These are phyloP conservation scores for Microcebus lehilahytsara DNA, from an alignment of 2,113 vertebrate genomes.

Conservation along the genomic window DNA sequence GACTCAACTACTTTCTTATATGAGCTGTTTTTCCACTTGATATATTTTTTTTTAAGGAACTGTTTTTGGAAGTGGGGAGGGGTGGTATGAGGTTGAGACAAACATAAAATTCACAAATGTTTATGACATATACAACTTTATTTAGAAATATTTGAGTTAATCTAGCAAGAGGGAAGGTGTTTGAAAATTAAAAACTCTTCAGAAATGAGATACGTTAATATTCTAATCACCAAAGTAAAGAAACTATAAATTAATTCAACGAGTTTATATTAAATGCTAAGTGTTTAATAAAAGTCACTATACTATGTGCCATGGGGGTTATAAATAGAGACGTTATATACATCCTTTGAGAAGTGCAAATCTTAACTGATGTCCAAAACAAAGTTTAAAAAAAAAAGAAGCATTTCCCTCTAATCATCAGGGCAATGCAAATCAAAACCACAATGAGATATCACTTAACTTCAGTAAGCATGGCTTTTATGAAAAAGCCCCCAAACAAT, in stretches of 20 bases:
- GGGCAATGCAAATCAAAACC: too few relatives aligned
- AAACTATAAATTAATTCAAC: neutral
- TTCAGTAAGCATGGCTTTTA: too few relatives aligned
- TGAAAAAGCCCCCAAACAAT: too few relatives aligned
- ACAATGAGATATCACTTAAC: too few relatives aligned
- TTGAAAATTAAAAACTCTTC: neutral
- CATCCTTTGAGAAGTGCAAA: neutral
- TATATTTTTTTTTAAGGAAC: neutral
- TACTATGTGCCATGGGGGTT: neutral
- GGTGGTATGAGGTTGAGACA: neutral
- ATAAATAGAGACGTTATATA: neutral
- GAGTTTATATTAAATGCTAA: neutral
- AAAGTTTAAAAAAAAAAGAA: neutral
- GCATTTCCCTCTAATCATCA: neutral
- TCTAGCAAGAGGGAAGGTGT: neutral
- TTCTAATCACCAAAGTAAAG: neutral
- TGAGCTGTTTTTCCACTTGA: slow-evolving; percentile 2
- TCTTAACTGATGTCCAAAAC: neutral
- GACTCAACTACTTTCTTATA: neutral
- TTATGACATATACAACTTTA: neutral
- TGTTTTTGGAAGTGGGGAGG: neutral
- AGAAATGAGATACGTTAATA: neutral
- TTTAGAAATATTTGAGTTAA: slow-evolving; percentile 10
- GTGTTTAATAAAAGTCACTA: neutral
- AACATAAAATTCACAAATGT: neutral